Evolutionary conservation across 2,797 vertebrate species (phyloP).

Genomic region (Lepilemur ruficaudatus): DNA sequence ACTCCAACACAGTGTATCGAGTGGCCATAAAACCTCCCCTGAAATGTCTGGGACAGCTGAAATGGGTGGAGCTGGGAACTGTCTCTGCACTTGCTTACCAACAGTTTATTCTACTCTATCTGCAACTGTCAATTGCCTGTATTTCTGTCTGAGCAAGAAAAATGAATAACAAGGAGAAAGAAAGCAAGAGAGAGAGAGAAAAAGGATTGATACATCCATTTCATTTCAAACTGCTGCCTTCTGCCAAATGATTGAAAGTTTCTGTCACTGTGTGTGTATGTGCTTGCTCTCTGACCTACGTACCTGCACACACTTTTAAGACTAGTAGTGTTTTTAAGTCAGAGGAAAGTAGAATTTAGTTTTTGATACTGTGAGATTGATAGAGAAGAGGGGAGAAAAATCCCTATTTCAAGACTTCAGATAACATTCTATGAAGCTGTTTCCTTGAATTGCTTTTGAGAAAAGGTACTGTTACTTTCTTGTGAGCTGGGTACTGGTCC

Average conservation of each 20-base stretch:
- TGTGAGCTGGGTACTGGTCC: not conserved
- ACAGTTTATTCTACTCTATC: not conserved
- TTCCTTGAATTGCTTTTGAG: constrained; percentile 36
- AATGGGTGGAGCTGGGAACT: constrained; percentile 26
- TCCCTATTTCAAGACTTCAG: not conserved
- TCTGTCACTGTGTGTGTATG: not conserved
- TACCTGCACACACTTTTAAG: not conserved
- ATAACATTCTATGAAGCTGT: not conserved
- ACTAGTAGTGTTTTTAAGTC: not conserved
- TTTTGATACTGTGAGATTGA: constrained; percentile 47
- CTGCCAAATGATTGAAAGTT: not conserved
- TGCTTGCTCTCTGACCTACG: not conserved
- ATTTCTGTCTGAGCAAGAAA: constrained; percentile 38
- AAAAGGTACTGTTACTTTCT: not conserved
- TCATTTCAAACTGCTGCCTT: not conserved
- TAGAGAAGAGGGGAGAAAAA: not conserved
- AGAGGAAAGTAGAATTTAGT: not conserved
- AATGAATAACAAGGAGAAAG: constrained; percentile 32
- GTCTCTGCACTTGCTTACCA: constrained; percentile 9
- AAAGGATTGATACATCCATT: not conserved
- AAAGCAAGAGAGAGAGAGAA: not conserved
- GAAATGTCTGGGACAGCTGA: not conserved
- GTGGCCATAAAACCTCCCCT: not conserved
- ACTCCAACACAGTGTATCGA: constrained; percentile 42
- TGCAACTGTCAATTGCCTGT: constrained; percentile 24